Base-by-base conservation (phyloP, 2,113 vertebrate genomes). In the Athene noctua region DNA sequence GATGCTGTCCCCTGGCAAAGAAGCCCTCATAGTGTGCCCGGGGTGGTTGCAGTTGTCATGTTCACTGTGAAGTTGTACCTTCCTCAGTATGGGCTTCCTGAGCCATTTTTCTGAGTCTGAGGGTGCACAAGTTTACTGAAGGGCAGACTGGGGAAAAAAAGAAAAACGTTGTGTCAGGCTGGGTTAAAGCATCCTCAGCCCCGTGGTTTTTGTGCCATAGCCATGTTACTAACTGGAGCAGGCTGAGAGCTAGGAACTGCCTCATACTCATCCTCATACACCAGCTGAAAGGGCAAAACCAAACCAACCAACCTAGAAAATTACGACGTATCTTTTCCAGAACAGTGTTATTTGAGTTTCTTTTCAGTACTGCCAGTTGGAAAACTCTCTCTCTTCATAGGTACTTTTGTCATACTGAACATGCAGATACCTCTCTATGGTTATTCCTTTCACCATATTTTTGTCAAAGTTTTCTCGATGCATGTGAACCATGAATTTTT, bases 271-370 rank as follows among this genome's bases (percentile, higher is more conserved):
- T 32, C 11, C 6, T 3, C 51, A 15, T 17, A 15, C 20, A 19
- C 6, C 15, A 5, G 36, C 49, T 30, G 63, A n/a, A 77, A 72
- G 68, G 49, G 30, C 68, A 74, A 84, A 77, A 52, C 25, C 88
- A 47, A 70, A 32, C 47, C 82, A 82, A 16, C 26, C 62, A 58
- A 9, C 38, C 55, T 36, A 42, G 58, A 55, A 63, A 38, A 51
- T 6, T 1, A 8, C 0, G 0, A 0, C 22, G 1, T 46, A 2
- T 21, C 32, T 59, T 67, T 44, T 52, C 44, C n/a, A 38, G 68
- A 52, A 20, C 40, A 23, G n/a, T 10, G 0, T 55, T 59, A 21
- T 80, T 77, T 20, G 13, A 13, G 4, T 14, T 78, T 62, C 42
- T 65, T 58, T 15, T 38, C 14, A 44, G 12, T 23, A 8, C 40